Evolutionary conservation across 2,888 invertebrate species (phyloP).

Genomic region (Falcaria lacertinaria): DNA sequence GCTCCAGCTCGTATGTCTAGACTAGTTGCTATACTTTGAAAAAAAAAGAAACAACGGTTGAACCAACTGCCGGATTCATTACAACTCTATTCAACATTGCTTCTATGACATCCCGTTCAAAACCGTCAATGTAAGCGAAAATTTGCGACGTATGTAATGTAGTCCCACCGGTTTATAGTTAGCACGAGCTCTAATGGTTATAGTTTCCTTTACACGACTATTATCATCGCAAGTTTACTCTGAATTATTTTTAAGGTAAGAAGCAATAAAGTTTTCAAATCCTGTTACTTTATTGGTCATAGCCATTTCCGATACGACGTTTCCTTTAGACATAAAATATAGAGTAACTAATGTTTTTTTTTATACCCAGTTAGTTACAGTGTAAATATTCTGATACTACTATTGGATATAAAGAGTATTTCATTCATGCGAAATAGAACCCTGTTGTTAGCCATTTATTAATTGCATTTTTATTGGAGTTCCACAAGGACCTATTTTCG

Average conservation of each 20-base stretch:
- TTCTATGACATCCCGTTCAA: background rate
- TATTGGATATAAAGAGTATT: too few relatives aligned
- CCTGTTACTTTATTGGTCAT: slow-evolving; percentile 20
- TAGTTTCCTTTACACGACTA: slow-evolving; percentile 30
- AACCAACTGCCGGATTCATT: background rate
- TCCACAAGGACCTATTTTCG: background rate
- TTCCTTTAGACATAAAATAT: slow-evolving; percentile 15
- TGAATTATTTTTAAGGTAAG: slow-evolving; percentile 27
- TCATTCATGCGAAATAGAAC: too few relatives aligned
- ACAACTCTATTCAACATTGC: background rate
- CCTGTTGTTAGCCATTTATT: too few relatives aligned
- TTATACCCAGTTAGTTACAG: too few relatives aligned
- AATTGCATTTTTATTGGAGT: too few relatives aligned
- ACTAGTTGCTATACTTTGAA: too few relatives aligned
- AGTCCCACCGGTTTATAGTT: slow-evolving; percentile 10
- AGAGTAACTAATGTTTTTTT: too few relatives aligned
- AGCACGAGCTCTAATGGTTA: slow-evolving; percentile 32
- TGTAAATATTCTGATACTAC: too few relatives aligned
- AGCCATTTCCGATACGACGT: slow-evolving; percentile 10
- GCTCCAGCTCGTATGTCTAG: too few relatives aligned
- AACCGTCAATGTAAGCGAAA: slow-evolving; percentile 17
- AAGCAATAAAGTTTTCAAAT: slow-evolving; percentile 30
- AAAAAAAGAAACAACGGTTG: too few relatives aligned
- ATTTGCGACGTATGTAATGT: background rate
- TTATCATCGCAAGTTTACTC: slow-evolving; percentile 27